A percentile compares a stretch with the other conserved stretches of the same genome.
Evolutionary conservation across 1,140 invertebrate genomes (phyloP).

Genomic region (Scaptomyza graminum): DNA sequence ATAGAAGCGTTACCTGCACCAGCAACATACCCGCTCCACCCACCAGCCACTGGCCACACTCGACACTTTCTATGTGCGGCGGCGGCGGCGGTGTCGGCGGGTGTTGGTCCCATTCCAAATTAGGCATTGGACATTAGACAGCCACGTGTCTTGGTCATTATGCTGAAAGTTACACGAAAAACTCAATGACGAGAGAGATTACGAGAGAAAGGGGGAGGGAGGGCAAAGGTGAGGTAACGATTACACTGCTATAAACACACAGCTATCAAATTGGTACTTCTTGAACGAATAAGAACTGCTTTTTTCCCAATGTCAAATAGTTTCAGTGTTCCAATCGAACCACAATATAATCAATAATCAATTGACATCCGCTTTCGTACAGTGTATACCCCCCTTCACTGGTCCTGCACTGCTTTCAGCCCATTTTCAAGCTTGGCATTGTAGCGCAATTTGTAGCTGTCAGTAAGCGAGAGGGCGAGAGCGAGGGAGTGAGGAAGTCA

Average conservation of each 20-base stretch:
- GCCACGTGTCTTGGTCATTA: conserved; percentile 83
- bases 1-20: conserved; percentile 16
- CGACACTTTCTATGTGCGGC: conserved; percentile 39
- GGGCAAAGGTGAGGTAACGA: no score
- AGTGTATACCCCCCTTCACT: neutral
- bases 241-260: no score
- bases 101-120: conserved; percentile 52
- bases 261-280: no score
- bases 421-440: conserved; percentile 53
- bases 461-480: conserved; percentile 53
- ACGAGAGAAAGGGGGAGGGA: neutral
- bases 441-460: conserved; percentile 78
- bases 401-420: neutral
- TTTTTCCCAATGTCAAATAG: no score
- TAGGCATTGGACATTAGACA: conserved; percentile 60
- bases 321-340: no score
- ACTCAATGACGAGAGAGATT: neutral
- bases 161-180: conserved; percentile 79
- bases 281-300: no score
- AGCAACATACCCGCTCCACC: conserved; percentile 8
- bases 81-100: conserved; percentile 10
- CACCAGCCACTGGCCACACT: conserved; percentile 22
- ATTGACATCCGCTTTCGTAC: neutral
- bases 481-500: no score
- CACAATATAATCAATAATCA: no score